Evolutionary conservation across 2,797 vertebrate genomes (phyloP).

Genomic region (Cuniculus paca): DNA sequence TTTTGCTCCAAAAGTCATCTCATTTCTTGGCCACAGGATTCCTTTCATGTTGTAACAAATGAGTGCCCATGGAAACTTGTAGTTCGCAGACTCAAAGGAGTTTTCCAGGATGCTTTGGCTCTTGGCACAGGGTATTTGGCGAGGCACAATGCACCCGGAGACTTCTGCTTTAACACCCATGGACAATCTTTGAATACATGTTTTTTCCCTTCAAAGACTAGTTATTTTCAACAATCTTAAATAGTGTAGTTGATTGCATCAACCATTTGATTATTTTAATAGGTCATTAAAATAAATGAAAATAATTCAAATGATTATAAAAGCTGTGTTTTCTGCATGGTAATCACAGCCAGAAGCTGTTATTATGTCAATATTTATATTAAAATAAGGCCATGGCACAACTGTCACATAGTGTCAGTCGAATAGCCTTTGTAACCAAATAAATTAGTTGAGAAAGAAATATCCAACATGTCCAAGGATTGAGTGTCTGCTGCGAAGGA

Average conservation of each 20-base stretch:
- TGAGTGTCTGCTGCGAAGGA: not conserved
- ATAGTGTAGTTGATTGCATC: constrained; percentile 49
- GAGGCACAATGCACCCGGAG: no score
- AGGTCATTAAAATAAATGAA: constrained; percentile 67
- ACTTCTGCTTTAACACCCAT: not conserved
- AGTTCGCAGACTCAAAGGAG: not conserved
- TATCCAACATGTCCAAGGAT: not conserved
- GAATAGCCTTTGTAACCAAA: not conserved
- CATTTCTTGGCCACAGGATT: not conserved
- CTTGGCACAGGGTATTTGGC: not conserved
- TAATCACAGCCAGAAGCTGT: constrained; percentile 47
- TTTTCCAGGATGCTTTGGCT: not conserved
- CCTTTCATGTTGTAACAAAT: not conserved
- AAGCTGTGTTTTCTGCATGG: constrained; percentile 42
- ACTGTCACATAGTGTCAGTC: not conserved
- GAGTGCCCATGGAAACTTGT: not conserved
- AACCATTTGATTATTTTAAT: constrained; percentile 66
- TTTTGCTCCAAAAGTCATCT: not conserved
- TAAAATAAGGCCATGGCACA: not conserved
- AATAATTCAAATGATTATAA: constrained; percentile 14
- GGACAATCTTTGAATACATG: not conserved
- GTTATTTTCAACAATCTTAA: constrained; percentile 64
- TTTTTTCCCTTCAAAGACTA: constrained; percentile 10
- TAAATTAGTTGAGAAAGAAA: not conserved
- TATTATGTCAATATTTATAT: no score